These are phyloP conservation scores for Scaptomyza pallida DNA, from an alignment of 1,140 invertebrate genomes.

Conservation along the genomic window DNA sequence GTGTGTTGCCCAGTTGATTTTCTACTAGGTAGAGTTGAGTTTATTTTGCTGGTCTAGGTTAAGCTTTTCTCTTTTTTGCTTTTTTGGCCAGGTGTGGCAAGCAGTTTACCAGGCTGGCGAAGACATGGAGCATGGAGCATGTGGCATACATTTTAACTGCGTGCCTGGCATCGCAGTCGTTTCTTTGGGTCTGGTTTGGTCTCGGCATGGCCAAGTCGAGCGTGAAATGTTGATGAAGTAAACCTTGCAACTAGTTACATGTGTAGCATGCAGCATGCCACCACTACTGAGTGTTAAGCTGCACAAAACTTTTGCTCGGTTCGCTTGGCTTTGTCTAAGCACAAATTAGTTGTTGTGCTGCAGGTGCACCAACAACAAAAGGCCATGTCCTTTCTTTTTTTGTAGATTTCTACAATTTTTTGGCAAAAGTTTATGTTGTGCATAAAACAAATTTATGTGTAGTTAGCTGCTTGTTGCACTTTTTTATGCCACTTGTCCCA, in stretches of 20 bases:
- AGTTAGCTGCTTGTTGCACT: slow-evolving; percentile 40
- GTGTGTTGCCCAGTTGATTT: slow-evolving; percentile 66
- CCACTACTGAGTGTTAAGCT: slow-evolving; percentile 65
- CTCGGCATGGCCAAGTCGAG: slow-evolving; percentile 59
- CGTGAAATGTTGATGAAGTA: slow-evolving; percentile 81
- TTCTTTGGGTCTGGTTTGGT: slow-evolving; percentile 15
- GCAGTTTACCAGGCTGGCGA: slow-evolving; percentile 14
- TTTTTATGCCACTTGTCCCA: slow-evolving; percentile 60
- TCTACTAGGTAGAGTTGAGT: slow-evolving; percentile 77
- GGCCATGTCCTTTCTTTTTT: slow-evolving; percentile 27
- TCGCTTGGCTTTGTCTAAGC: slow-evolving; percentile 52
- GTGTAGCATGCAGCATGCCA: slow-evolving; percentile 4
- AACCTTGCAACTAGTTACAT: slow-evolving; percentile 53
- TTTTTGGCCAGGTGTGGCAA: slow-evolving; percentile 58
- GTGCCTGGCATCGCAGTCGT: slow-evolving; percentile 58
- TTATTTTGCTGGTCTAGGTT: slow-evolving; percentile 61
- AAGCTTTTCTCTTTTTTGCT: too few species aligned
- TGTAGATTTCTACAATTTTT: background rate
- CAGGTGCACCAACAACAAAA: slow-evolving; percentile 46
- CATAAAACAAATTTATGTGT: slow-evolving; percentile 66
- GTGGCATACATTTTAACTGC: slow-evolving; percentile 75
- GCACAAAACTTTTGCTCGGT: slow-evolving; percentile 56
- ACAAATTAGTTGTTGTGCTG: slow-evolving; percentile 70
- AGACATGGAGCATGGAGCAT: slow-evolving; percentile 31
- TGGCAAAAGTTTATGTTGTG: slow-evolving; percentile 56